Conservation (phyloP, 2,113 vertebrate genomes). For the Coptodon rendalli region DNA sequence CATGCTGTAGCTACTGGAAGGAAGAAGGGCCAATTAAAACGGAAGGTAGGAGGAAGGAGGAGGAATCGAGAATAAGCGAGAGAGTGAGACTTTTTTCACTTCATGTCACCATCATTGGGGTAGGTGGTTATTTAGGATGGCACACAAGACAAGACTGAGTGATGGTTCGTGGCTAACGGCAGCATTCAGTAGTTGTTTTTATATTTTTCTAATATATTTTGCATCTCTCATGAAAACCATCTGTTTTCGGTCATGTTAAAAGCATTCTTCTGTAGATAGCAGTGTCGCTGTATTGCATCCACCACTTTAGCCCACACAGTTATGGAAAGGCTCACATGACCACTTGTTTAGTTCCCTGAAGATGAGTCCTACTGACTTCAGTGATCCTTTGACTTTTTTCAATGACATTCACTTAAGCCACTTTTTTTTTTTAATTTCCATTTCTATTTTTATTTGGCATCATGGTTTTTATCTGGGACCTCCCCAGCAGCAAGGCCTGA, state of each 20-base stretch:
- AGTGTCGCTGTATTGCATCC: background rate
- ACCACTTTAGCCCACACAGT: background rate
- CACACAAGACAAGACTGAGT: background rate
- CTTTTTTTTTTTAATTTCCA: fast-evolving
- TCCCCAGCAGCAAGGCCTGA: background rate
- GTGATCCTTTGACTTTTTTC: background rate
- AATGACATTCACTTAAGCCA: background rate
- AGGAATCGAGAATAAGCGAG: background rate
- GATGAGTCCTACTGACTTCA: background rate
- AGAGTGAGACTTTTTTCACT: slow-evolving; percentile 6
- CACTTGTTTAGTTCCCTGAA: background rate
- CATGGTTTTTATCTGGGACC: background rate
- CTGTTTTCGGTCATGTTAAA: background rate
- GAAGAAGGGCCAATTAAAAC: slow-evolving; percentile 32
- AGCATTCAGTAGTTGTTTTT: background rate
- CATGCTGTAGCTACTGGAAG: background rate
- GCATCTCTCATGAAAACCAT: background rate
- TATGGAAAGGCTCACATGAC: background rate
- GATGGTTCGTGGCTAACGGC: background rate
- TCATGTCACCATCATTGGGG: background rate
- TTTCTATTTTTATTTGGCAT: background rate
- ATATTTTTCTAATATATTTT: background rate
- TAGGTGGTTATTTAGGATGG: background rate
- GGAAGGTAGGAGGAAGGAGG: background rate
- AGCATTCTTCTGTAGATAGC: background rate